These are phyloP conservation scores for Leucosticte australis DNA, from an alignment of 2,113 vertebrate species.

Conservation along the genomic window DNA sequence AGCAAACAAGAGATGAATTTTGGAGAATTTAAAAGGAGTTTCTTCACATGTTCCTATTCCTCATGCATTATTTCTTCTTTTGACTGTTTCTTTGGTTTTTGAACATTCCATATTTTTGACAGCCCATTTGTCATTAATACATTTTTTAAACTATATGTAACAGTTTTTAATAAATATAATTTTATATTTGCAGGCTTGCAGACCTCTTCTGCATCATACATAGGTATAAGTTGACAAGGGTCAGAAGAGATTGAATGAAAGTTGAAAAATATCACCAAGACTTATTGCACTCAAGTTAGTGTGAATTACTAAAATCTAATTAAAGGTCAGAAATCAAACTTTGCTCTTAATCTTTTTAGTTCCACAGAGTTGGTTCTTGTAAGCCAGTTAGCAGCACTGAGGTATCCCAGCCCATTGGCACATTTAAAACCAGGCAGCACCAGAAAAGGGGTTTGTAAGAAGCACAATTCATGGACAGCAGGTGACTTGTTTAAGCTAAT, in stretches of 20 bases:
- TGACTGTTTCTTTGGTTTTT: background rate
- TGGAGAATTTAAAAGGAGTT: background rate
- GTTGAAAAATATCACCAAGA: background rate
- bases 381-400: background rate
- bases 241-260: background rate
- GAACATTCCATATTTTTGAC: background rate
- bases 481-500: background rate
- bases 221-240: background rate
- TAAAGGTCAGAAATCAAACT: conserved; percentile 1
- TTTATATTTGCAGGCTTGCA: background rate
- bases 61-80: background rate
- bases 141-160: background rate
- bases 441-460: background rate
- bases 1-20: background rate
- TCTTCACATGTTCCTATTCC: background rate
- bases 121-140: background rate
- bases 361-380: background rate
- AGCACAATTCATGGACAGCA: background rate
- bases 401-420: background rate
- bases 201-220: background rate
- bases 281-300: background rate
- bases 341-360: background rate
- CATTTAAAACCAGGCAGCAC: background rate
- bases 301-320: background rate
- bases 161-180: background rate